Percentiles rank a stretch among this genome's conserved stretches.
These are phyloP conservation scores for Pharmacophagus antenor DNA, from an alignment of 2,888 invertebrate species.

Conservation along the genomic window DNA sequence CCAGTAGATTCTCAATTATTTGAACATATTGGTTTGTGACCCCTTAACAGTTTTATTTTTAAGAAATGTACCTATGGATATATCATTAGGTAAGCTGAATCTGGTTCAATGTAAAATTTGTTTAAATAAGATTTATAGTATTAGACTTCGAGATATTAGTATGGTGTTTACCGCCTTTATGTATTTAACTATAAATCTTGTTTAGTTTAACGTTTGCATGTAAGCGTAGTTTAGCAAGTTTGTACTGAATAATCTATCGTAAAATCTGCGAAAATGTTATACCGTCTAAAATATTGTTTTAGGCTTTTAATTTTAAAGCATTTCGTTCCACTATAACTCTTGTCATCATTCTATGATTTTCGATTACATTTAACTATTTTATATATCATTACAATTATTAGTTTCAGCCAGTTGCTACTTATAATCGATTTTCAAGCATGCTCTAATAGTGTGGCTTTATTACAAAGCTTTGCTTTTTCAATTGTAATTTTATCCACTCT, in stretches of 20 bases:
- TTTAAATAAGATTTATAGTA: slow-evolving; percentile 50
- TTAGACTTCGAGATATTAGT: neutral
- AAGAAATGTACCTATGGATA: slow-evolving; percentile 41
- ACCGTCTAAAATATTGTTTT: neutral
- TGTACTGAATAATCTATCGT: neutral
- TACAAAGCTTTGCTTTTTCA: slow-evolving; percentile 21
- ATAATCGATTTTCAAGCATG: neutral
- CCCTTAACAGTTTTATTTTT: slow-evolving; percentile 47
- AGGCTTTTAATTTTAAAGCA: neutral
- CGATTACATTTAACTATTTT: neutral
- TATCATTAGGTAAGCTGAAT: slow-evolving; percentile 67
- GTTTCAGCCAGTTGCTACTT: neutral
- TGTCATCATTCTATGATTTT: neutral
- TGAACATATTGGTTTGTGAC: slow-evolving; percentile 3
- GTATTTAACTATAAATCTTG: neutral
- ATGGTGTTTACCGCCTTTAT: too few relatives aligned
- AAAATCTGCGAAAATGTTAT: neutral
- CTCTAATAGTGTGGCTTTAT: slow-evolving; percentile 5
- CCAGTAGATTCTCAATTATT: slow-evolving; percentile 53
- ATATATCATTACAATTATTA: neutral
- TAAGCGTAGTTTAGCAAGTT: neutral
- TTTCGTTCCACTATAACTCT: too few relatives aligned
- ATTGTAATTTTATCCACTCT: neutral
- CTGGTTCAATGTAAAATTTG: slow-evolving; percentile 45
- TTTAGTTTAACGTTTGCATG: neutral